Evolutionary conservation across 2,797 vertebrate species (phyloP), one percentile per base, ranked within the genome.

Genomic region (Cryptoblepharus egeriae): DNA sequence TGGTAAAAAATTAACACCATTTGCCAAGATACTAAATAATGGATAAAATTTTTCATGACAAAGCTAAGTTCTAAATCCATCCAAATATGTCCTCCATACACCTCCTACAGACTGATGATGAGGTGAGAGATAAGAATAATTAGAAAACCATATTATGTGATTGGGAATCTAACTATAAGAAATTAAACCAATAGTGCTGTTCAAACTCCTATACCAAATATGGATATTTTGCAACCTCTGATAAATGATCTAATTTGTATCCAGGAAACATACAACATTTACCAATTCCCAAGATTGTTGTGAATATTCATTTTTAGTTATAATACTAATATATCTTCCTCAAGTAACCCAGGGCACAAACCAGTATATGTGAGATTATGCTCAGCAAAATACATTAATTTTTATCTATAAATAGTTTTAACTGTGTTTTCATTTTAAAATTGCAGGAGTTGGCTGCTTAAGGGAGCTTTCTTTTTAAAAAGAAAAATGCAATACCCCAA

Each of bases 401-500:
- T 52, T 52, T 10, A 75, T 63, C 18, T 69, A 49, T 80, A 69
- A 69, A 70, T 52, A 28, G 22, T 75, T 80, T 49, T 49, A 72
- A 75, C 22, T 0, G 0, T 85, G 37, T 75, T 45, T 65, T 67
- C 39, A 42, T 18, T 42, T 65, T 73, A 75, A 76, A n/a, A 67
- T n/a, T 84, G 71, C 52, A 72, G 69, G 35, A 73, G 24, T 11
- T 65, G 39, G 22, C 61, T 45, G 35, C 15, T 78, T 58, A 73
- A 42, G 12, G 57, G 35, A 37, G n/a, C 49, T 52, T 55, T 55
- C 13, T 72, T 55, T 73, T 80, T 55, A 64, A 49, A 28, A 72
- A 72, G 68, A 49, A 61, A 80, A 49, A 26, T 8, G 8, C 92
- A 90, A 90, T 88, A 93, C 81, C 30, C 79, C 80, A 87, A 92